These are phyloP conservation scores for Allygus modestus DNA, from an alignment of 2,888 invertebrate species.

Conservation along the genomic window DNA sequence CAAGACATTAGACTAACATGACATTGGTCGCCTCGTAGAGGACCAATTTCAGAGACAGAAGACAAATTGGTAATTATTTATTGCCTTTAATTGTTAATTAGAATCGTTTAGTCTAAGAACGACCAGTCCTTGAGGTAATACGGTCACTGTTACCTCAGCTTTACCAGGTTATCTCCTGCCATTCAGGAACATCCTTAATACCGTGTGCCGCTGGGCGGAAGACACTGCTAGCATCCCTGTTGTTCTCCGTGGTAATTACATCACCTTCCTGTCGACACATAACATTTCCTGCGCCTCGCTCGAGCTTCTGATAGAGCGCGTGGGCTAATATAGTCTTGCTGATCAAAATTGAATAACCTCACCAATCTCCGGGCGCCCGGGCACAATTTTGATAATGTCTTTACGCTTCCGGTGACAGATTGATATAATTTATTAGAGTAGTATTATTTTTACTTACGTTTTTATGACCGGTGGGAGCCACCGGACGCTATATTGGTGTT, in stretches of 20 bases:
- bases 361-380: not conserved
- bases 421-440: not conserved
- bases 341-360: not conserved
- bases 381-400: not conserved
- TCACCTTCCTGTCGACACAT: not conserved
- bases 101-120: no score
- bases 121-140: not conserved
- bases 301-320: not conserved
- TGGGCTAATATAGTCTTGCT: not conserved
- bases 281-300: not conserved
- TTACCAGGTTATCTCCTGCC: not conserved
- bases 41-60: no score
- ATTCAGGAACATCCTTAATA: not conserved
- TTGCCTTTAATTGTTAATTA: no score
- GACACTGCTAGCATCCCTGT: not conserved
- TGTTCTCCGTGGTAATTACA: slow-evolving; percentile 2
- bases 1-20: no score
- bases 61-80: no score
- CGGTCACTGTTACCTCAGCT: not conserved
- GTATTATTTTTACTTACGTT: no score
- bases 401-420: not conserved
- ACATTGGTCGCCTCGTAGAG: no score
- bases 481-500: no score
- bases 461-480: no score
- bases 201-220: not conserved